Evolutionary conservation across 2,113 vertebrate species (phyloP), one percentile per base, ranked within the genome.

Genomic region (Hirundichthys speculiger): DNA sequence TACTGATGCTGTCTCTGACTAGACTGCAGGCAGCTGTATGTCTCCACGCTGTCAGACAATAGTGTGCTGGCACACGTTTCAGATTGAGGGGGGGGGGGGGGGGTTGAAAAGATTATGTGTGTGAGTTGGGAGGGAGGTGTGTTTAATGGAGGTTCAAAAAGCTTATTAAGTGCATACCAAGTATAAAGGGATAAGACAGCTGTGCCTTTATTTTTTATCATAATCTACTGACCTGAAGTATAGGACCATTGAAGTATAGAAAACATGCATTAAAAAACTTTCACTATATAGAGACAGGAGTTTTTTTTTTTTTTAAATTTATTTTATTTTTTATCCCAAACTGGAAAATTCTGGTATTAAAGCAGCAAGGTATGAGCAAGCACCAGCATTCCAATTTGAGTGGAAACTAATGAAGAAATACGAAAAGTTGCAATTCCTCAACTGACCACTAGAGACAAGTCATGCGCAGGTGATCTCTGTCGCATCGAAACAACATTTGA

Each of bases 101-200:
- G 68, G 75, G 80, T 75, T 56, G 59, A 64, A 57, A 73, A 47
- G 65, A 55, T 64, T 54, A 11, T 40, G 57, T 22, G 63, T 30
- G 64, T 50, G 73, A 55, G 43, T 49, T 9, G 5, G 13, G 54
- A 8, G 46, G 21, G 30, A n/a, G 40, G 40, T 48, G 53, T 64
- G 74, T 71, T 79, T 88, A 89, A 90, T 86, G 77, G 79, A 75
- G 75, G 80, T 86, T 88, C 78, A 88, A 85, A 89, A 92, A 90
- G 87, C 85, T 85, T 73, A 86, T 90, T 92, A 88, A 89, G 77
- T 84, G 61, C 85, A 90, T 88, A 88, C 86, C 82, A 81, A 78
- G 84, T 79, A 74, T 80, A 75, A 77, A 69, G 75, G 75, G 77
- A 73, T 88, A 80, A 64, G 68, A 84, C 87, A 81, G 63, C 67